Base-by-base conservation (phyloP, 92 coral and sea anemone species). In the Virgularia gustaviana region DNA sequence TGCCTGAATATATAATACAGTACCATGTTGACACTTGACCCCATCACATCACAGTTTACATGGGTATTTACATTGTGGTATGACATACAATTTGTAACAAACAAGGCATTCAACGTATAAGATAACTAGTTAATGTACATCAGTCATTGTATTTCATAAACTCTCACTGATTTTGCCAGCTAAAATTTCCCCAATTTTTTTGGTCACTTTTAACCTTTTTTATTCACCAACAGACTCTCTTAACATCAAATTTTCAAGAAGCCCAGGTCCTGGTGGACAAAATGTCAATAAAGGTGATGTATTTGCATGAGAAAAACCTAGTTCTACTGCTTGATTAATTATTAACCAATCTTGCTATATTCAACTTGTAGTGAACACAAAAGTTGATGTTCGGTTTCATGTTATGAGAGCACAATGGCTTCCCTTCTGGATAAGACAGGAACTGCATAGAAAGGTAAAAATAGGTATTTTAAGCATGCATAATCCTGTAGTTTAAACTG, bases 241-340 rank as follows among this genome's bases (percentile, higher is more conserved):
- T n/a, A 82, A 80, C 12, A 79, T 91, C 57, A 91, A 86, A 71
- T 91, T 76, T 89, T 88, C 96, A 43, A 86, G 88, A 65, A 91
- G 97, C 76, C 87, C 97, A 25, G 97, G 97, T 4, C 97, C 97
- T 23, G 97, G 97, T 35, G 97, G 97, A 47, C 97, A 91, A 73
- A 91, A 91, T 84, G 97, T 91, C 0, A 91, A 91, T 82, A 91
- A 91, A 89, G 96, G 97, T 89, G 42, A 16, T 36, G 24, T 22
- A 27, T 45, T 33, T 66, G 22, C 60, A 67, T 45, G 15, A 41
- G 59, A 20, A 44, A 25, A 31, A 51, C 47, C 31, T 70, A 22
- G 9, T 53, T 22, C 25, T 52, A 33, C n/a, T n/a, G n/a, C n/a
- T n/a, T n/a, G n/a, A 58, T 58, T 36, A 31, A 59, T 59, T 20